A percentile compares a stretch with the other conserved stretches of the same genome.
These are phyloP conservation scores for Galago senegalensis DNA, from an alignment of 2,797 vertebrate genomes.

Conservation along the genomic window DNA sequence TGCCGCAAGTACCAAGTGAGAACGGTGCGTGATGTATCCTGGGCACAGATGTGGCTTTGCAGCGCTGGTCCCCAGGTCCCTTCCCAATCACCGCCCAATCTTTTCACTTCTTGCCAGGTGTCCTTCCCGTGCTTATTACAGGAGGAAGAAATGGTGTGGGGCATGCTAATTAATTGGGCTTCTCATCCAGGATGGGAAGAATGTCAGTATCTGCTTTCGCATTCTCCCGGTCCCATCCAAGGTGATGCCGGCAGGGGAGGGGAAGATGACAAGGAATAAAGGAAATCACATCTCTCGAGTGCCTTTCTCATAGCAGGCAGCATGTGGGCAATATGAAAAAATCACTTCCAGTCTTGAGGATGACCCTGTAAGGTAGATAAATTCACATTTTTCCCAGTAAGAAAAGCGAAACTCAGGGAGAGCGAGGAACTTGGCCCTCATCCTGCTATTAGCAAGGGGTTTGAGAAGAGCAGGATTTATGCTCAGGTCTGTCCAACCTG, in stretches of 20 bases:
- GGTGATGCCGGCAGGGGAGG: background rate
- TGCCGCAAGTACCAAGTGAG: background rate
- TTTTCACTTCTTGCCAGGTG: constrained; percentile 28
- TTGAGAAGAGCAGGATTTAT: background rate
- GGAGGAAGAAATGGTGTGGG: constrained; percentile 43
- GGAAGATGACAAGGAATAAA: background rate
- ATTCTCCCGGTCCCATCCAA: background rate
- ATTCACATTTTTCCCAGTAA: background rate
- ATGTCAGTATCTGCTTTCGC: background rate
- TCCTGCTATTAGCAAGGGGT: background rate
- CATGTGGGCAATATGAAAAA: background rate
- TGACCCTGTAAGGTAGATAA: background rate
- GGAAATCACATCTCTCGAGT: background rate
- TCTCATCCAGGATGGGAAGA: background rate
- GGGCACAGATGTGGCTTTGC: background rate
- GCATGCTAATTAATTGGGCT: constrained; percentile 12
- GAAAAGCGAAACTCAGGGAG: background rate
- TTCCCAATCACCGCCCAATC: constrained; percentile 52
- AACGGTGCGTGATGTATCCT: accelerated
- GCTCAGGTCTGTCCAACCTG: background rate
- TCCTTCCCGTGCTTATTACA: constrained; percentile 64
- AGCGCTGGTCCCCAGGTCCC: constrained; percentile 34
- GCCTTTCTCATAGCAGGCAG: background rate
- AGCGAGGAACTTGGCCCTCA: background rate
- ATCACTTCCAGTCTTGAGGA: background rate